Evolutionary conservation across 2,888 invertebrate genomes (phyloP).

Genomic region (Ormyrus labotus): DNA sequence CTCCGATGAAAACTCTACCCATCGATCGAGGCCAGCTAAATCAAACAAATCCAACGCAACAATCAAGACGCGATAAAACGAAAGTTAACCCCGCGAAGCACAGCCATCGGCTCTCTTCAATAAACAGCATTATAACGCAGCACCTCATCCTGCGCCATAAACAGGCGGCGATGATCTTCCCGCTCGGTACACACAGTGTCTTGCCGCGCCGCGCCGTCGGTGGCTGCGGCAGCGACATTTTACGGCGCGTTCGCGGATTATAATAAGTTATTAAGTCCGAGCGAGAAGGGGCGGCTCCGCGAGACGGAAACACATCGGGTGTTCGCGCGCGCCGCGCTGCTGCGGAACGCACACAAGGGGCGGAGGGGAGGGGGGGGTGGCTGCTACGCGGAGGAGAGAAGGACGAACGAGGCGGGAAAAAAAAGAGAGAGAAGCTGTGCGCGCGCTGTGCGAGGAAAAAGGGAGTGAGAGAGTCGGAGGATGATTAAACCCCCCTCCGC

Average conservation of each 20-base stretch:
- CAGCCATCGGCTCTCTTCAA: no score
- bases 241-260: conserved; percentile 61
- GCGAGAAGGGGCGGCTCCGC: conserved; percentile 54
- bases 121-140: no score
- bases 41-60: no score
- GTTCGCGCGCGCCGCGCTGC: conserved; percentile 6
- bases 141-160: no score
- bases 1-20: no score
- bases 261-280: conserved; percentile 68
- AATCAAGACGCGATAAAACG: no score
- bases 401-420: background rate
- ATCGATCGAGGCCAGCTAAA: no score
- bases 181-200: no score
- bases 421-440: conserved; percentile 15
- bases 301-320: conserved; percentile 26
- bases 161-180: no score
- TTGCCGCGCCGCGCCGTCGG: no score
- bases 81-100: no score
- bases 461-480: conserved; percentile 65
- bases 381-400: background rate
- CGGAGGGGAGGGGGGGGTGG: background rate
- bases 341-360: conserved; percentile 10
- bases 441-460: conserved; percentile 41
- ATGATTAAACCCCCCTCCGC: conserved; percentile 73
- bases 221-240: conserved; percentile 1